Percentiles rank a stretch among this genome's conserved stretches.
These are phyloP conservation scores for Tachysurus fulvidraco DNA, from an alignment of 2,113 vertebrate species.

Conservation along the genomic window DNA sequence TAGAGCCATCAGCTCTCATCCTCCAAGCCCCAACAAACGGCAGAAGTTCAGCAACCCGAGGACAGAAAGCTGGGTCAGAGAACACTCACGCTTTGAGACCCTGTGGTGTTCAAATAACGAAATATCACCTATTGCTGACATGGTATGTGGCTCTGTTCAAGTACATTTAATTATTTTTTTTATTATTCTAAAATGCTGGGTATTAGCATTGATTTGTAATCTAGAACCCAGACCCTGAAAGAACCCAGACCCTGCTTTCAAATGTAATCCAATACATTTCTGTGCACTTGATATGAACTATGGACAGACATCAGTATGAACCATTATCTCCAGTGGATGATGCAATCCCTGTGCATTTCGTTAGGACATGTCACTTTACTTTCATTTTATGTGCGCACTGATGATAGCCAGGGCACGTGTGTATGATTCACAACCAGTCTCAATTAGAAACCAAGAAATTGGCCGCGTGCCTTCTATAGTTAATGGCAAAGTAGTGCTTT, in stretches of 20 bases:
- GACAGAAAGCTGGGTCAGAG: slow-evolving; percentile 82
- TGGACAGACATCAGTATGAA: not conserved
- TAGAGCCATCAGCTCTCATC: slow-evolving; percentile 57
- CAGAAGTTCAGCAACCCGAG: slow-evolving; percentile 80
- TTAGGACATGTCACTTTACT: slow-evolving; percentile 35
- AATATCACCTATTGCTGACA: slow-evolving; percentile 80
- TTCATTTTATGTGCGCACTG: slow-evolving; percentile 31
- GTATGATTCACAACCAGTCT: slow-evolving; percentile 52
- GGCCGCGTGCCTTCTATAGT: slow-evolving; percentile 64
- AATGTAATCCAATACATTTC: slow-evolving; percentile 10
- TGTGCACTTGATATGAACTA: slow-evolving; percentile 6
- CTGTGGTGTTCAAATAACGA: slow-evolving; percentile 81
- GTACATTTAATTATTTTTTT: not conserved
- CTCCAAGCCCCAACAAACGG: slow-evolving; percentile 66
- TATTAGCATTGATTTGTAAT: not conserved
- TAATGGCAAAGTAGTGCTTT: slow-evolving; percentile 69
- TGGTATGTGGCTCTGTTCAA: slow-evolving; percentile 70
- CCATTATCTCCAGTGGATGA: slow-evolving; percentile 39
- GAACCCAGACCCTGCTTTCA: not conserved
- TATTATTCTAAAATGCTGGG: not conserved
- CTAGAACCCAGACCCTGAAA: not conserved
- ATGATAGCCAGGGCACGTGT: slow-evolving; percentile 29
- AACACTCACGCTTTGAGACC: slow-evolving; percentile 79
- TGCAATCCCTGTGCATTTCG: slow-evolving; percentile 19
- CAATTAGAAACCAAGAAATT: slow-evolving; percentile 57